Evolutionary conservation across 2,113 vertebrate genomes (phyloP).

Genomic region (Leucosticte australis): DNA sequence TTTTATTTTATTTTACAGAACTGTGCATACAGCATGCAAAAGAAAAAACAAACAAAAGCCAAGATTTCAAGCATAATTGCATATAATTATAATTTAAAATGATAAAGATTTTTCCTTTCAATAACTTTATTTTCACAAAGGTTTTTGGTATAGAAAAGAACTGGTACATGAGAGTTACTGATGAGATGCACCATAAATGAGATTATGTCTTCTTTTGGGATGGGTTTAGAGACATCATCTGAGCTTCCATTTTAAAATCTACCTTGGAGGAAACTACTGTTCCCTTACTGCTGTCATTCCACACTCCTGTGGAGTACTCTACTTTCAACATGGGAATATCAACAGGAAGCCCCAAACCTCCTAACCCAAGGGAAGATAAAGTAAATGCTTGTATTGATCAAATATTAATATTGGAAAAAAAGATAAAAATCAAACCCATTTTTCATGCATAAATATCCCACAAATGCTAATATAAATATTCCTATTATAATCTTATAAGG

Average conservation of each 20-base stretch:
- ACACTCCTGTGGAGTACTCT: fast-evolving
- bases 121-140: not conserved
- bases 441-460: not conserved
- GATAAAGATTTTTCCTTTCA: not conserved
- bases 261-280: not conserved
- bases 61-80: not conserved
- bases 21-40: not conserved
- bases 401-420: not conserved
- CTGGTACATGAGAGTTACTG: not conserved
- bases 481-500: not conserved
- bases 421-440: not conserved
- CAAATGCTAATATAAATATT: not conserved
- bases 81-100: not conserved
- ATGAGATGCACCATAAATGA: not conserved
- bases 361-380: not conserved
- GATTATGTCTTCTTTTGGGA: not conserved
- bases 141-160: not conserved
- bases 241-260: not conserved
- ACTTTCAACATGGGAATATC: not conserved
- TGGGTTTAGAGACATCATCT: not conserved
- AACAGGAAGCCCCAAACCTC: not conserved
- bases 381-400: not conserved
- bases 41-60: not conserved
- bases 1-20: not conserved
- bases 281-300: not conserved